Percentiles rank a stretch among this genome's conserved stretches.
Conservation (phyloP, 2,888 invertebrate genomes). For the Linyphia triangularis region DNA sequence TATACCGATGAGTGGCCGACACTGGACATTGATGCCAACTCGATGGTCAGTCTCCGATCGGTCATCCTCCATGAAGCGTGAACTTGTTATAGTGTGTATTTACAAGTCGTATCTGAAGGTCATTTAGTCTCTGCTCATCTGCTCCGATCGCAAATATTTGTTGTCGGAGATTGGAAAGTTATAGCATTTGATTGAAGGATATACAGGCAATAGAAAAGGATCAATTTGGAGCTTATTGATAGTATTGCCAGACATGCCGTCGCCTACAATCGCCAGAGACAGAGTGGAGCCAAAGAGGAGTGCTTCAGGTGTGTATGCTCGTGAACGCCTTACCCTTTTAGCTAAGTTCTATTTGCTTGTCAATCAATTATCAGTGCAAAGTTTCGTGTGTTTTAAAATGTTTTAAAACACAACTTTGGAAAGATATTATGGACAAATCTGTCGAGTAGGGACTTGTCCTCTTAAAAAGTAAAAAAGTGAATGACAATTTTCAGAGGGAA, state of each 20-base stretch:
- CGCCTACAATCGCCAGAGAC: background rate
- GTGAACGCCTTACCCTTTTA: background rate
- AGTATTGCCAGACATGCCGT: background rate
- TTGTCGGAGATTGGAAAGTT: background rate
- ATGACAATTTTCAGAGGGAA: too few species aligned
- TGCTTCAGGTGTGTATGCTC: background rate
- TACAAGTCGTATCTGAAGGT: slow-evolving; percentile 60
- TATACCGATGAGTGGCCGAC: background rate
- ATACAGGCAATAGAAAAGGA: background rate
- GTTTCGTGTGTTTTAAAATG: too few species aligned
- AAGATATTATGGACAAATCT: too few species aligned
- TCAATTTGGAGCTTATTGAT: background rate
- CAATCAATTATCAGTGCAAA: too few species aligned
- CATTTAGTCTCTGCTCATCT: slow-evolving; percentile 35
- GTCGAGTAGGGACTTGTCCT: too few species aligned
- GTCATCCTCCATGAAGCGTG: too few species aligned
- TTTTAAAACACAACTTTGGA: too few species aligned
- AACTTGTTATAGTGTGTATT: slow-evolving; percentile 21
- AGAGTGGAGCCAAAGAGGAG: background rate
- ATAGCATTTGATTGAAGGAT: background rate
- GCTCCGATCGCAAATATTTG: background rate
- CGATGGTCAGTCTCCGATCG: too few species aligned
- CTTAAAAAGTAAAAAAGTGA: too few species aligned
- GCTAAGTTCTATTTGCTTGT: too few species aligned
- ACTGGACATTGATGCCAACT: background rate